Evolutionary conservation across 2,888 invertebrate species (phyloP).

Genomic region (Melipona beecheii): DNA sequence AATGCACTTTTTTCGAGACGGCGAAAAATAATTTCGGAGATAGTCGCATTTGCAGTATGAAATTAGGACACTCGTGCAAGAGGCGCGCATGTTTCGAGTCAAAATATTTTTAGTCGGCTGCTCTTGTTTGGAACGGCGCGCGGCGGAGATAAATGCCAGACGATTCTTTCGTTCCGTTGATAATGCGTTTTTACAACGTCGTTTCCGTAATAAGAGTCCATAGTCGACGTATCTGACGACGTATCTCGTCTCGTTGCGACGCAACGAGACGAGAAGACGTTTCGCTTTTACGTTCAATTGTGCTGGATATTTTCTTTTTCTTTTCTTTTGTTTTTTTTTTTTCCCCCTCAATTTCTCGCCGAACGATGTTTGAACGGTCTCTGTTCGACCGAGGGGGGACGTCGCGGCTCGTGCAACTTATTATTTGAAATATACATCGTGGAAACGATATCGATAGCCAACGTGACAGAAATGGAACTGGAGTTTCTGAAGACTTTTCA

Average conservation of each 20-base stretch:
- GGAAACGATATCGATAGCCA: not conserved
- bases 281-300: not conserved
- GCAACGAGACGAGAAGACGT: conserved; percentile 11
- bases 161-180: conserved; percentile 30
- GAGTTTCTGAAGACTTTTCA: too few species aligned
- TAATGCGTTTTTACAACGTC: conserved; percentile 34
- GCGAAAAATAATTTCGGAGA: too few species aligned
- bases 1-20: too few species aligned
- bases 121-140: not conserved
- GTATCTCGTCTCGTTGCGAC: conserved; percentile 4
- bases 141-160: conserved; percentile 22
- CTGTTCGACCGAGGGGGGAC: not conserved
- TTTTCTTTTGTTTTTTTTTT: not conserved
- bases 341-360: not conserved
- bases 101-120: conserved; percentile 5
- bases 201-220: conserved; percentile 37
- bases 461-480: too few species aligned
- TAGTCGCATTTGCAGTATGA: too few species aligned
- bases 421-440: not conserved
- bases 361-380: not conserved
- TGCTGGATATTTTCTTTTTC: not conserved
- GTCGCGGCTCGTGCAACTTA: not conserved
- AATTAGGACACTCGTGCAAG: too few species aligned
- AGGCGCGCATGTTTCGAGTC: not conserved
- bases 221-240: not conserved